Conservation (phyloP, 2,113 vertebrate species). For the Myotis lucifugus region DNA sequence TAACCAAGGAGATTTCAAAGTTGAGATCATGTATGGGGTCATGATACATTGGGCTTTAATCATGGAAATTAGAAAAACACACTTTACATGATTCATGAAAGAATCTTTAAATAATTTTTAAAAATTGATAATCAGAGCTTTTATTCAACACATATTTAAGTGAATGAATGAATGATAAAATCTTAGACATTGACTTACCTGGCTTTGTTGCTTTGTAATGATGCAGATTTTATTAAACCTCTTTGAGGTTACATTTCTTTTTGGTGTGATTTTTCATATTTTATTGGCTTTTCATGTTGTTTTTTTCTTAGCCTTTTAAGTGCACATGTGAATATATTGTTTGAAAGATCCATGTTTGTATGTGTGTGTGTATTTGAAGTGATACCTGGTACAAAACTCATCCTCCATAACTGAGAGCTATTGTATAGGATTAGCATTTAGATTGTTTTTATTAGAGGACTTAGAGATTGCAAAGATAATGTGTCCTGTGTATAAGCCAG, state of each 20-base stretch:
- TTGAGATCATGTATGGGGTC: not conserved
- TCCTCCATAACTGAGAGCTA: not conserved
- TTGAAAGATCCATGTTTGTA: not conserved
- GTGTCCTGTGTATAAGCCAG: not conserved
- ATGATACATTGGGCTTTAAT: not conserved
- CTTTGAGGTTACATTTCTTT: not conserved
- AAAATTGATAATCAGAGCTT: not conserved
- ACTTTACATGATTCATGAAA: not conserved
- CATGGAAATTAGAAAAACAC: not conserved
- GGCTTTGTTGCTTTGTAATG: not conserved
- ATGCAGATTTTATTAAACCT: not conserved
- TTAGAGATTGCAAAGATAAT: not conserved
- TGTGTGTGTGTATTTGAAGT: not conserved
- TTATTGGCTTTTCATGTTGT: not conserved
- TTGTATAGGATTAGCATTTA: not conserved
- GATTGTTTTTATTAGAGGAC: not conserved
- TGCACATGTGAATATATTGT: not conserved
- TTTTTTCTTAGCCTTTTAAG: not conserved
- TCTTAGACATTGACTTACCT: not conserved
- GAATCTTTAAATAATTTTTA: not conserved
- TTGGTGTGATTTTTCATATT: not conserved
- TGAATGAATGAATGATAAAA: constrained; percentile 15
- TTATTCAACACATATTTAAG: not conserved
- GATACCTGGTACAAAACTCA: not conserved
- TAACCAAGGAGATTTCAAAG: not conserved